Conservation (phyloP, 2,113 vertebrate genomes). For the Ranitomeya imitator region DNA sequence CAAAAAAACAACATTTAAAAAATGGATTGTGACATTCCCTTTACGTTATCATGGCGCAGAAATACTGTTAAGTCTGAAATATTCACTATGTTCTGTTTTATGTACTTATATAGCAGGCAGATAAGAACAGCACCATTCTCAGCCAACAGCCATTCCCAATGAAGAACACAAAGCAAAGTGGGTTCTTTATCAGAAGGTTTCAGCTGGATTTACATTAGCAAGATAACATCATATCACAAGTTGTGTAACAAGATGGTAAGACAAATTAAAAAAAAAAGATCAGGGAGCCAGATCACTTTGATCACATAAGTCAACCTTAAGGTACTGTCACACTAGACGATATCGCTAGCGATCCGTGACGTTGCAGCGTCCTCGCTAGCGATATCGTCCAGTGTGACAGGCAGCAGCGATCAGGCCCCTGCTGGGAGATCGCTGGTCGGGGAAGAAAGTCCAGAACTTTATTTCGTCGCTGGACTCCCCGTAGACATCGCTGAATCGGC, state of each 20-base stretch:
- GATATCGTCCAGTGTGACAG: no score
- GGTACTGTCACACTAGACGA: no score
- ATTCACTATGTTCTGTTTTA: neutral
- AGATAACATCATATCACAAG: neutral
- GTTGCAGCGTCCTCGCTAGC: no score
- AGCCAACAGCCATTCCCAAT: neutral
- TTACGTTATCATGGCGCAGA: no score
- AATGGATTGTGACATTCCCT: no score
- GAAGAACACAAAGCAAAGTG: neutral
- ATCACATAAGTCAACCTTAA: neutral
- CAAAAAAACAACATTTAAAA: no score
- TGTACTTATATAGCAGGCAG: neutral
- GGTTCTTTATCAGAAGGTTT: neutral
- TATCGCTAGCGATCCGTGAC: no score
- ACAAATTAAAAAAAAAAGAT: slow-evolving; percentile 9
- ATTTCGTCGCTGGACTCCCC: no score
- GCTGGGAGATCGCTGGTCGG: no score
- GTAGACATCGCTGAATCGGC: no score
- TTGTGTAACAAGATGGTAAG: neutral
- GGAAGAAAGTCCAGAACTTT: no score
- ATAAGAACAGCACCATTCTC: neutral
- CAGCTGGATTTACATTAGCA: neutral
- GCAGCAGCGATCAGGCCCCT: no score
- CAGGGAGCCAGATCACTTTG: neutral
- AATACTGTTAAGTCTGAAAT: neutral